Evolutionary conservation across 2,113 vertebrate species (phyloP).

Genomic region (Vimba vimba): DNA sequence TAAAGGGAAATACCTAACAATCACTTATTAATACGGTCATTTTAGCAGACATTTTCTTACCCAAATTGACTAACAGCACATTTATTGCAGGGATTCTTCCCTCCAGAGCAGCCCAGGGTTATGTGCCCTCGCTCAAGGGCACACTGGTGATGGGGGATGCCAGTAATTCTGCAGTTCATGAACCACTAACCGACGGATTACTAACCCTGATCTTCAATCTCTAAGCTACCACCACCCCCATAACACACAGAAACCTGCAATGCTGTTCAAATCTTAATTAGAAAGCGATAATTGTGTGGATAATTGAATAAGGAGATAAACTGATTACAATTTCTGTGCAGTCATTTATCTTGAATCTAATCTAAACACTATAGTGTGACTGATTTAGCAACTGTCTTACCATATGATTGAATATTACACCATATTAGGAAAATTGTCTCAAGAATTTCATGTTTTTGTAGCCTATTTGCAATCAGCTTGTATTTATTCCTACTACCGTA

Average conservation of each 20-base stretch:
- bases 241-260: background rate
- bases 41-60: slow-evolving; percentile 3
- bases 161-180: slow-evolving; percentile 28
- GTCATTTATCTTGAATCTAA: slow-evolving; percentile 26
- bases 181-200: background rate
- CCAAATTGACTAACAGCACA: background rate
- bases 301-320: slow-evolving; percentile 28
- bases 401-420: slow-evolving; percentile 8
- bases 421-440: background rate
- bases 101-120: slow-evolving; percentile 26
- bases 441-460: background rate
- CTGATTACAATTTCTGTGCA: slow-evolving; percentile 1
- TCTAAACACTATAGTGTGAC: slow-evolving; percentile 4
- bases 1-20: background rate
- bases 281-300: background rate
- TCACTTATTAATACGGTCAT: background rate
- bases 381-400: background rate
- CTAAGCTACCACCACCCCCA: background rate
- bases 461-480: background rate
- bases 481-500: background rate
- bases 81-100: slow-evolving; percentile 17
- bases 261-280: slow-evolving; percentile 32
- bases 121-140: slow-evolving; percentile 8
- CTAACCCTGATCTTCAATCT: slow-evolving; percentile 13
- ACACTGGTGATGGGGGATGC: background rate